Percentiles rank a stretch among this genome's conserved stretches.
phyloP scores from a whole-genome alignment of 2,797 vertebrate genomes.

The Tachyglossus aculeatus region DNA sequence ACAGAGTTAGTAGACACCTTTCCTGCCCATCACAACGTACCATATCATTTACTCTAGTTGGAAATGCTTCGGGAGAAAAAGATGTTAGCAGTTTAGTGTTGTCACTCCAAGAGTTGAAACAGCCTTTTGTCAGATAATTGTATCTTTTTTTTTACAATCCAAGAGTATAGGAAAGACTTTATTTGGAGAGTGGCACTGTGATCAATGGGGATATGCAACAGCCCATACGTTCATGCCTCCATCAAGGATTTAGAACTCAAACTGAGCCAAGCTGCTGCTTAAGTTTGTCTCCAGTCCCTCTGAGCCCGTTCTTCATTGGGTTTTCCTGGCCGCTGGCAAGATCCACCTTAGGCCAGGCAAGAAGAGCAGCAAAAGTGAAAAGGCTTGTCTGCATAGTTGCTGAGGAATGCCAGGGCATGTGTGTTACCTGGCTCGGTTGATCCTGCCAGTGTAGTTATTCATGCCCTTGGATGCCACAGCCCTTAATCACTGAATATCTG shows the following conservation, averaged over 20 bases:
- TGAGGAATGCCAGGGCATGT: background rate
- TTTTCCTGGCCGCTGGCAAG: background rate
- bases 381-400: background rate
- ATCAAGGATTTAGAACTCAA: background rate
- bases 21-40: too few relatives aligned
- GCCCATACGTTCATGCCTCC: background rate
- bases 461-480: too few relatives aligned
- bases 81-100: constrained; percentile 10
- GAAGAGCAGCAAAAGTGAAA: too few relatives aligned
- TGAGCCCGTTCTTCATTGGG: background rate
- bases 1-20: too few relatives aligned
- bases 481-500: too few relatives aligned
- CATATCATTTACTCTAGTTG: background rate
- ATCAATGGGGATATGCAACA: background rate
- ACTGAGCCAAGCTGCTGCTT: too few relatives aligned
- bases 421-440: too few relatives aligned
- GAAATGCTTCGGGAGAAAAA: background rate
- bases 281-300: background rate
- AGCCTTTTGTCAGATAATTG: background rate
- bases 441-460: too few relatives aligned
- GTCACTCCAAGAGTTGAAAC: background rate
- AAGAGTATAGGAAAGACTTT: background rate
- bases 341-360: too few relatives aligned
- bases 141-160: background rate
- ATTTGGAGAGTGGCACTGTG: background rate